phyloP scores from a whole-genome alignment of 2,113 vertebrate genomes.

The Halichoeres trimaculatus region DNA sequence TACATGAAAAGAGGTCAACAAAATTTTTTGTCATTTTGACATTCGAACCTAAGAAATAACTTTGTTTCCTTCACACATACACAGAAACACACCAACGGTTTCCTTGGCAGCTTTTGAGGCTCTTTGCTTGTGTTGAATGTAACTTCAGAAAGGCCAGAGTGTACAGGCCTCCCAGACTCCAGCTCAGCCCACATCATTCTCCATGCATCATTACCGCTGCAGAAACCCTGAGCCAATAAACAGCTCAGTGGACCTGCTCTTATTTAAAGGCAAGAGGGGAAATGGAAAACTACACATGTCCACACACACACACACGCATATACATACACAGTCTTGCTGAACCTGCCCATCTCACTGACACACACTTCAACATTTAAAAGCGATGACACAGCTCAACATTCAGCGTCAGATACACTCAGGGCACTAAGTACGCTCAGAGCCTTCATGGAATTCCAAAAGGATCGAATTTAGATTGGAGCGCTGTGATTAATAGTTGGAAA shows the following conservation, averaged over 20 bases:
- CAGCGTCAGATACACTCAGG: conserved; percentile 1
- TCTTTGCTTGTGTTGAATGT: conserved; percentile 51
- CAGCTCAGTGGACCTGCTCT: conserved; percentile 72
- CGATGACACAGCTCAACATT: conserved; percentile 22
- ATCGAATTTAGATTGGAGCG: conserved; percentile 49
- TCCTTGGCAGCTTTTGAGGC: conserved; percentile 28
- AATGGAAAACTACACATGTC: conserved; percentile 69
- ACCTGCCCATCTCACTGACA: conserved; percentile 18
- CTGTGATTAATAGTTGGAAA: conserved; percentile 71
- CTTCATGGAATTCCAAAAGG: conserved; percentile 32
- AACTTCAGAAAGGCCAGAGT: conserved; percentile 67
- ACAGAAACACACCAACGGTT: conserved; percentile 34
- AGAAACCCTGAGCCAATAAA: conserved; percentile 82
- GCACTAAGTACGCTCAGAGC: neutral
- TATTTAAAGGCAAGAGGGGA: conserved; percentile 69
- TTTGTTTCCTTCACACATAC: conserved; percentile 17
- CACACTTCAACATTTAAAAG: conserved; percentile 13
- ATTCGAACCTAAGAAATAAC: conserved; percentile 18
- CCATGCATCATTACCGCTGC: conserved; percentile 83
- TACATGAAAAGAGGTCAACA: conserved; percentile 21
- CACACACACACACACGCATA: conserved; percentile 3
- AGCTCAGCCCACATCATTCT: conserved; percentile 75
- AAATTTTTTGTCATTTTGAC: conserved; percentile 40
- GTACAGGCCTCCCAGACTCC: conserved; percentile 51
- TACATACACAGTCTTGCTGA: conserved; percentile 4